Evolutionary conservation across 1,140 invertebrate genomes (phyloP).

Genomic region (Agraylea sexmaculata): DNA sequence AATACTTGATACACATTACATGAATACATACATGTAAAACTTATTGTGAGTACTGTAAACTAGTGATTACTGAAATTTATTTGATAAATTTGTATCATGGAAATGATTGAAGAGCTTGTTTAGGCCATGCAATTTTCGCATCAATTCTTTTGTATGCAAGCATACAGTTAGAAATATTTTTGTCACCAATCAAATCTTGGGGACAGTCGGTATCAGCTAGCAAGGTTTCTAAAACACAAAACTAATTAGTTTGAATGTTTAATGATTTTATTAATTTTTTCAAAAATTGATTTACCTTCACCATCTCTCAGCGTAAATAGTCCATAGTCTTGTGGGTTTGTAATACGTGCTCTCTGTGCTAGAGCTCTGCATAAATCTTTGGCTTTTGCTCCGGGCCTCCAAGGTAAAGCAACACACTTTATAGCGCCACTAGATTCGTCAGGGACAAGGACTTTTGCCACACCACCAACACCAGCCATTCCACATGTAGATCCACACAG

Average conservation of each 20-base stretch:
- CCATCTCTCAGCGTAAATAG: constrained; percentile 84
- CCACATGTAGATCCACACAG: constrained; percentile 11
- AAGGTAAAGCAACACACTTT: constrained; percentile 80
- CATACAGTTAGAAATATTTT: constrained; percentile 67
- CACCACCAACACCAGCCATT: constrained; percentile 42
- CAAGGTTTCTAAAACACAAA: constrained; percentile 67
- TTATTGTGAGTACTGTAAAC: background rate
- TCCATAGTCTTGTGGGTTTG: constrained; percentile 92
- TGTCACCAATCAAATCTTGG: constrained; percentile 66
- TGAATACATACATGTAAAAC: constrained; percentile 20
- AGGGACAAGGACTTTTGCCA: constrained; percentile 80
- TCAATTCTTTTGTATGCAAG: constrained; percentile 91
- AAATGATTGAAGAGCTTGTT: constrained; percentile 36
- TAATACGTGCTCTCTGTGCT: constrained; percentile 84
- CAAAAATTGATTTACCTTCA: constrained; percentile 51
- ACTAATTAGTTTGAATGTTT: constrained; percentile 13
- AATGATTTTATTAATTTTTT: constrained; percentile 2
- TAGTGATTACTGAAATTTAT: no score
- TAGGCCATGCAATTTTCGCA: constrained; percentile 94
- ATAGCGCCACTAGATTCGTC: constrained; percentile 86
- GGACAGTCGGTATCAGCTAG: constrained; percentile 80
- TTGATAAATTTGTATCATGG: no score
- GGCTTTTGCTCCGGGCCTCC: constrained; percentile 82
- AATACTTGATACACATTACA: no score
- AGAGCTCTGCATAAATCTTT: constrained; percentile 86